Conservation (phyloP, 2,113 vertebrate species). For the Myodes glareolus region DNA sequence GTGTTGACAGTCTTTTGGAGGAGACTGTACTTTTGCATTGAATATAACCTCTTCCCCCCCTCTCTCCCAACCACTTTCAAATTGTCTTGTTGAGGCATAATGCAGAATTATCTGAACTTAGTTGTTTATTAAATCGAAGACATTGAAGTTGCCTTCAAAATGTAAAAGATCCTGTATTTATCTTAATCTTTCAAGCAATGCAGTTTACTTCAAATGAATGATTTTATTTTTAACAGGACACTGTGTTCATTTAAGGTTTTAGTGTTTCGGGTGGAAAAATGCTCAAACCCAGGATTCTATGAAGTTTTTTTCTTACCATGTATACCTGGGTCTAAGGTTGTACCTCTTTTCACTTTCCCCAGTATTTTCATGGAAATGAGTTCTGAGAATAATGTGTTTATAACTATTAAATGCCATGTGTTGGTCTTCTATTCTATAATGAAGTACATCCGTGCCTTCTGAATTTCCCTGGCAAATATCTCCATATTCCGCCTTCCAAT, state of each 20-base stretch:
- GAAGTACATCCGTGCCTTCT: constrained; percentile 66
- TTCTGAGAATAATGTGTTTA: constrained; percentile 64
- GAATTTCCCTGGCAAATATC: constrained; percentile 76
- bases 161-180: neutral
- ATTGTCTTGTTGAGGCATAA: neutral
- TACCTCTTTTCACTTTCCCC: neutral
- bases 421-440: constrained; percentile 59
- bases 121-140: neutral
- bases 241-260: neutral
- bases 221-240: neutral
- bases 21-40: neutral
- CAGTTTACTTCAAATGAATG: neutral
- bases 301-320: neutral
- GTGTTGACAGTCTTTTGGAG: neutral
- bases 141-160: neutral
- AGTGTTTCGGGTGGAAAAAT: neutral
- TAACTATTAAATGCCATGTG: constrained; percentile 63
- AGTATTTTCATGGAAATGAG: constrained; percentile 52
- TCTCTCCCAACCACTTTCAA: neutral
- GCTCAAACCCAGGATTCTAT: neutral
- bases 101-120: neutral
- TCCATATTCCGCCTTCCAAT: constrained; percentile 73
- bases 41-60: neutral
- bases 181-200: neutral
- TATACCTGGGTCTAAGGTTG: neutral